Evolutionary conservation across 2,888 invertebrate genomes (phyloP), one percentile per base, ranked within the genome.

Genomic region (Colostygia pectinataria): DNA sequence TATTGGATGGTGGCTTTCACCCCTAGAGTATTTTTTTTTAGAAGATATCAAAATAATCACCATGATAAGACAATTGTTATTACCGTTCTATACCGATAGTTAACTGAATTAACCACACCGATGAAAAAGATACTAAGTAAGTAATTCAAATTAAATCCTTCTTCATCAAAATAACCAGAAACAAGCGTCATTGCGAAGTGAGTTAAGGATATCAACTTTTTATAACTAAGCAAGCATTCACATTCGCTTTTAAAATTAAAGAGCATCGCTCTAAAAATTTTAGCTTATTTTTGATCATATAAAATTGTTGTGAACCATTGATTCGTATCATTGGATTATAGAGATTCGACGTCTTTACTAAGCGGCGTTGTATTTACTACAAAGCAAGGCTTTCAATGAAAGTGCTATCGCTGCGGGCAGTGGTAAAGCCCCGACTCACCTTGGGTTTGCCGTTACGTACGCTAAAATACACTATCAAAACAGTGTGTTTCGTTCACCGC

Each of bases 381-480:
- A 38, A 44, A 64, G 50, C 64, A 55, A 67, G 68, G 59, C 57
- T 38, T 59, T 63, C 71, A 68, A 66, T 68, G 68, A 71, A 70
- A 68, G 66, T 68, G 63, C 60, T 65, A 66, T 69, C 67, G 74
- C 60, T 62, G 60, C 61, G 61, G 61, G 61, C 63, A 63, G 68
- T 68, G 70, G 78, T 78, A 74, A 71, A 71, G 70, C 72, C 63
- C 68, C 71, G 67, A 68, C 78, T 86, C 82, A 87, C 88, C 87
- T 88, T 88, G 88, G 74, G 71, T 70, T 79, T 68, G 74, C 75
- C 80, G 79, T 79, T 79, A 79, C 77, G 77, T 75, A 82, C 85
- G 83, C 81, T 84, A 83, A 83, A 85, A 82, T 81, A 86, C 80
- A 76, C 83, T 80, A 85, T 84, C 84, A 85, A 86, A 89, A 88